Evolutionary conservation across 2,888 invertebrate species (phyloP).

Genomic region (Leptinotarsa tumamoca): DNA sequence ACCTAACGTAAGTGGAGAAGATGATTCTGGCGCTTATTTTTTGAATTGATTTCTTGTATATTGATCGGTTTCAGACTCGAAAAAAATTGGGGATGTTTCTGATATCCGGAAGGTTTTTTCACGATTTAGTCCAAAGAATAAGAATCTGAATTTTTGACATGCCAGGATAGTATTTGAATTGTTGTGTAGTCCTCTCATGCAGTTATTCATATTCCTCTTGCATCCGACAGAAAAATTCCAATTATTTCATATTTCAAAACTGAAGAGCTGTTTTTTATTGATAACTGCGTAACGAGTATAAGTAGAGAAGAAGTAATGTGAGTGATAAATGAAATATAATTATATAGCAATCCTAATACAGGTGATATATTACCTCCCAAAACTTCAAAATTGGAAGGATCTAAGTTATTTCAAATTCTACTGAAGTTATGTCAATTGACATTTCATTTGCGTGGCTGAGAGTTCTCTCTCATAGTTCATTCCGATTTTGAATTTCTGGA

Average conservation of each 20-base stretch:
- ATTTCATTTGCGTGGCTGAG: not conserved
- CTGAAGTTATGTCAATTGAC: not conserved
- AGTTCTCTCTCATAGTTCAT: no score
- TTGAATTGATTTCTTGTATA: not conserved
- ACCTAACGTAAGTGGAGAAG: not conserved
- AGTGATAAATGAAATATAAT: no score
- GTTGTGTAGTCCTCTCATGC: constrained; percentile 18
- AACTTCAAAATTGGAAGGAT: no score
- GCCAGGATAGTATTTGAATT: not conserved
- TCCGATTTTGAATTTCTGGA: no score
- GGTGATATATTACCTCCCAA: no score
- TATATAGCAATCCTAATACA: no score
- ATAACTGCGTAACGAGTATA: not conserved
- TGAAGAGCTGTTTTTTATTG: not conserved
- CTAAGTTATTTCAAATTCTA: not conserved
- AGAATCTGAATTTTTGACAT: not conserved
- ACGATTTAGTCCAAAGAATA: no score
- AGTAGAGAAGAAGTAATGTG: not conserved
- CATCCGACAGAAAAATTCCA: not conserved
- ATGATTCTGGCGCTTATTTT: not conserved
- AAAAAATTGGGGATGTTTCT: no score
- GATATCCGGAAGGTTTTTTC: no score
- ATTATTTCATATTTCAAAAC: not conserved
- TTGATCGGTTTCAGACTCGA: not conserved
- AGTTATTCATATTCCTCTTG: not conserved